These are phyloP conservation scores for Cephalopholis sonnerati DNA, from an alignment of 2,113 vertebrate species.

Conservation along the genomic window DNA sequence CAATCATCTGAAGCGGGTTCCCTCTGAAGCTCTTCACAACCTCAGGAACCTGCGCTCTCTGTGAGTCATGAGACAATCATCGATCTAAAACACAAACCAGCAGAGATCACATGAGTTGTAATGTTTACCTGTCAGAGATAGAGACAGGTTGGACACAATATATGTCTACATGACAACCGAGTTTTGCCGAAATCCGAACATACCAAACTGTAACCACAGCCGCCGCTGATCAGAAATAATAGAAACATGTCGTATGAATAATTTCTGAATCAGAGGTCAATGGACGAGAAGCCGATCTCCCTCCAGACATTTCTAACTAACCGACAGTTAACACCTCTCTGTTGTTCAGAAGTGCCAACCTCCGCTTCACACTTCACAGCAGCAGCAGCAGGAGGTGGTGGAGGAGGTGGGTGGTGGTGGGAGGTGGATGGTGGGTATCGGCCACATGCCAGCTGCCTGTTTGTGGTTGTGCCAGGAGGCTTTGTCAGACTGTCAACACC, in stretches of 20 bases:
- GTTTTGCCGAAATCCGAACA: too few species aligned
- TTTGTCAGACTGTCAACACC: constrained; percentile 59
- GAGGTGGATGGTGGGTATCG: background rate
- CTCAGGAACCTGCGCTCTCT: constrained; percentile 48
- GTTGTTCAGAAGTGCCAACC: background rate
- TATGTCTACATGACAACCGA: too few species aligned
- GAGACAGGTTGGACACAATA: too few species aligned
- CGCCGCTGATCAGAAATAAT: too few species aligned
- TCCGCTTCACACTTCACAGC: background rate
- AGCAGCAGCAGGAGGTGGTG: background rate
- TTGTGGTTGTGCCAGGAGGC: background rate
- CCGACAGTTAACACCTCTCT: constrained; percentile 12
- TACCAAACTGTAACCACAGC: too few species aligned
- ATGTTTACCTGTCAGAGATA: too few species aligned
- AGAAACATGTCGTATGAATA: too few species aligned
- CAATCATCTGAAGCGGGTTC: constrained; percentile 36
- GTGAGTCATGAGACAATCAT: constrained; percentile 18
- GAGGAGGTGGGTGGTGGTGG: background rate
- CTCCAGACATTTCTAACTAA: background rate
- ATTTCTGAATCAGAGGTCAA: too few species aligned
- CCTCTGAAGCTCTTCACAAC: constrained; percentile 26
- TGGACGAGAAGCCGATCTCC: too few species aligned
- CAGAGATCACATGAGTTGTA: too few species aligned
- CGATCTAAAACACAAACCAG: too few species aligned
- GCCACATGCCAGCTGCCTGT: constrained; percentile 29